Evolutionary conservation across 1,140 invertebrate genomes (phyloP).

Genomic region (Eriocheir sinensis): DNA sequence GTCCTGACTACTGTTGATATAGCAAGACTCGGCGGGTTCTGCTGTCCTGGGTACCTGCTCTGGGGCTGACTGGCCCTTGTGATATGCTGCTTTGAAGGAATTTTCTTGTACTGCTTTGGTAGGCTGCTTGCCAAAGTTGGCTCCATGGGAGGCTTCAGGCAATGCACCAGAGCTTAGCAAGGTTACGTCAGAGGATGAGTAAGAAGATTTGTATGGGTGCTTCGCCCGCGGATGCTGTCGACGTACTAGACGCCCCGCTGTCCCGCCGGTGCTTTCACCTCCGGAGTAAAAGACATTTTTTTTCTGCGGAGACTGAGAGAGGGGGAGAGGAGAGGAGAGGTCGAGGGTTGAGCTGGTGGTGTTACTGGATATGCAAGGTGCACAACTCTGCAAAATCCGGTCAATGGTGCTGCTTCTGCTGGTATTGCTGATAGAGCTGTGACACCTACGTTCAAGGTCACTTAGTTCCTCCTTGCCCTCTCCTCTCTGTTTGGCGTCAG

Average conservation of each 20-base stretch:
- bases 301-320: neutral
- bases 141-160: neutral
- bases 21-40: neutral
- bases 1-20: conserved; percentile 18
- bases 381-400: conserved; percentile 68
- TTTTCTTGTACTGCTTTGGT: neutral
- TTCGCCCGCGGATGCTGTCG: neutral
- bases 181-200: conserved; percentile 49
- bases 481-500: conserved; percentile 2
- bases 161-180: neutral
- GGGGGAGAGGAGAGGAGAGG: neutral
- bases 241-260: neutral
- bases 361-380: conserved; percentile 68
- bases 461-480: neutral
- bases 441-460: conserved; percentile 58
- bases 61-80: neutral
- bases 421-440: conserved; percentile 64
- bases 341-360: conserved; percentile 64
- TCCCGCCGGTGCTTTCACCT: neutral
- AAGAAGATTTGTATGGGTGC: conserved; percentile 33
- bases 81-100: neutral
- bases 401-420: conserved; percentile 67
- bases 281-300: neutral
- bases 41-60: neutral
- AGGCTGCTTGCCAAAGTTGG: neutral